phyloP scores from a whole-genome alignment of 2,797 vertebrate species.

The Oreochromis mossambicus region DNA sequence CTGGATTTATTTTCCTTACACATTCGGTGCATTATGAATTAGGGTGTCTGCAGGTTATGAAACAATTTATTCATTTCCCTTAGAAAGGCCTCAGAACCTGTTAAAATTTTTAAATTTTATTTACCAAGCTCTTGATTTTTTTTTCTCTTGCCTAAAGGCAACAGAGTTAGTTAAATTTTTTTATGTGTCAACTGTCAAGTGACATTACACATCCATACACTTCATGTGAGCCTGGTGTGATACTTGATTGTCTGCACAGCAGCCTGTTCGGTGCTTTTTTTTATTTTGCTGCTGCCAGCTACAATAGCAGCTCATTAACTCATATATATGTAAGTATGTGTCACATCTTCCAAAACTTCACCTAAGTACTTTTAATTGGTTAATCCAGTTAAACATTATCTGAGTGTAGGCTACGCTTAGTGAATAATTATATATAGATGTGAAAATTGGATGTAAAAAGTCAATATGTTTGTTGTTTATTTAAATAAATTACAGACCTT shows the following conservation, averaged over 20 bases:
- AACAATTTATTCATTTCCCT: not conserved
- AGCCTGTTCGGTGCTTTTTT: not conserved
- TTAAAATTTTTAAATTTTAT: not conserved
- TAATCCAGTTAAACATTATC: not conserved
- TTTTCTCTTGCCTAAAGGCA: not conserved
- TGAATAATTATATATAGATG: not conserved
- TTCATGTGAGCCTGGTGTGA: not conserved
- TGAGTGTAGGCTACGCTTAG: accelerated
- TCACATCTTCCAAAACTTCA: not conserved
- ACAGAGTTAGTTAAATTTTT: not conserved
- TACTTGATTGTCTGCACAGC: not conserved
- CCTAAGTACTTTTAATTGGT: not conserved
- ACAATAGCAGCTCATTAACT: not conserved
- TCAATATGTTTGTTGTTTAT: not conserved
- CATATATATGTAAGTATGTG: not conserved
- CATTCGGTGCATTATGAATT: not conserved
- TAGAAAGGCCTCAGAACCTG: not conserved
- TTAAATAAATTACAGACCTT: not conserved
- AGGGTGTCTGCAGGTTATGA: not conserved
- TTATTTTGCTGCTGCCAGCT: not conserved
- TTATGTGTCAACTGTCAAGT: not conserved
- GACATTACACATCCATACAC: not conserved
- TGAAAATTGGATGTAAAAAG: not conserved
- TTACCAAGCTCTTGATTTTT: not conserved
- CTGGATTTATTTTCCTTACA: not conserved